A percentile compares a stretch with the other conserved stretches of the same genome.
phyloP scores from a whole-genome alignment of 2,113 vertebrate species.

The Eonycteris spelaea region DNA sequence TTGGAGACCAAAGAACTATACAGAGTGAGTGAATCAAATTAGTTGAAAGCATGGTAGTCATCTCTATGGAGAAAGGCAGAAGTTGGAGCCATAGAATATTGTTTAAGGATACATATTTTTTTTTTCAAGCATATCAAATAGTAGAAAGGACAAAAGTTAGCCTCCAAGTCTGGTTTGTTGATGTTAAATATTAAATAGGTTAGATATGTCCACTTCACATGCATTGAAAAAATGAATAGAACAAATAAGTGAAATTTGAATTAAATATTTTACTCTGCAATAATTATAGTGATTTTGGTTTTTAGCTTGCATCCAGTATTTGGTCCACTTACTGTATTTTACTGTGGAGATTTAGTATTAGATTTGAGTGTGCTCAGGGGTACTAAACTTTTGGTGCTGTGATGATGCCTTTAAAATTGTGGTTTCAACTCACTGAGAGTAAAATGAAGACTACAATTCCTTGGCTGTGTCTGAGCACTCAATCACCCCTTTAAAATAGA shows the following conservation, averaged over 20 bases:
- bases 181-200: background rate
- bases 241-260: slow-evolving; percentile 7
- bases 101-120: background rate
- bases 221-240: background rate
- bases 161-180: background rate
- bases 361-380: background rate
- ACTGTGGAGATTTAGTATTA: background rate
- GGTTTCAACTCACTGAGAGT: slow-evolving; percentile 79
- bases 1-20: slow-evolving; percentile 98
- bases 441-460: slow-evolving; percentile 80
- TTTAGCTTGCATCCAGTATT: background rate
- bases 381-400: slow-evolving; percentile 70
- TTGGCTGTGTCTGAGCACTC: slow-evolving; percentile 84
- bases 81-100: background rate
- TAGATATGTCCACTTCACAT: background rate
- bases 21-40: slow-evolving; percentile 87
- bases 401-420: slow-evolving; percentile 80
- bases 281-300: slow-evolving; percentile 1
- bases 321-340: background rate
- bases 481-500: slow-evolving; percentile 31
- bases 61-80: background rate
- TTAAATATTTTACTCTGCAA: background rate
- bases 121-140: background rate
- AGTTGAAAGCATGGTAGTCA: slow-evolving; percentile 22
- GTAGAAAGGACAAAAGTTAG: background rate